Evolutionary conservation across 2,888 invertebrate species (phyloP), one percentile per base, ranked within the genome.

Genomic region (Lithophane socia): DNA sequence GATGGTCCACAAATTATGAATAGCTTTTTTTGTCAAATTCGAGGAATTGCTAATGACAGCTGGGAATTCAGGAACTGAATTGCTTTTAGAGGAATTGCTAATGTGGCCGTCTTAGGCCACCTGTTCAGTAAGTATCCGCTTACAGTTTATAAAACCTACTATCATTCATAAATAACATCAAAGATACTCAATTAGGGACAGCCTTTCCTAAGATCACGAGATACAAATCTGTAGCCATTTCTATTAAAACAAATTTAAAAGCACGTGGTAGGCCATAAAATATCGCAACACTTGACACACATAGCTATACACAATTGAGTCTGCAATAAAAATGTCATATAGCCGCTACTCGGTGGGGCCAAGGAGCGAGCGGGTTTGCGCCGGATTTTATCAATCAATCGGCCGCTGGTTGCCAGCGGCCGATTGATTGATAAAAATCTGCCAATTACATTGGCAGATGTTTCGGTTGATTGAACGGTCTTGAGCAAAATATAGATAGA

Each of bases 241-340:
- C 10, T 49, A 73, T 61, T 47, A 9, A 21, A 61, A 13, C 65
- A 13, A 61, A 65, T 77, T 78, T 21, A 58, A 37, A 63, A 63
- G 37, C 79, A 84, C 60, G 67, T 79, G 83, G 52, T 70, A 63
- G 2, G 12, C 21, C 47, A 80, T 73, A 72, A 75, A 44, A 72
- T 77, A 80, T 74, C 61, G 67, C 76, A 29, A 64, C 56, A 1
- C 16, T 74, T 83, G 78, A 75, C 86, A 85, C 44, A 86, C 54
- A 86, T 21, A 58, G 18, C 9, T 37, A 61, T 73, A 66, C 64
- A 73, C 83, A 77, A 83, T 83, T 81, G 84, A 73, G 64, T 66
- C 73, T 68, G 63, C 78, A 78, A 86, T 85, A 85, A 85, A 84
- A 84, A 74, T 78, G 80, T 85, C 83, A 75, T 67, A 73, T 21